Conservation (phyloP, 2,888 invertebrate genomes). For the Plagodis pulveraria region DNA sequence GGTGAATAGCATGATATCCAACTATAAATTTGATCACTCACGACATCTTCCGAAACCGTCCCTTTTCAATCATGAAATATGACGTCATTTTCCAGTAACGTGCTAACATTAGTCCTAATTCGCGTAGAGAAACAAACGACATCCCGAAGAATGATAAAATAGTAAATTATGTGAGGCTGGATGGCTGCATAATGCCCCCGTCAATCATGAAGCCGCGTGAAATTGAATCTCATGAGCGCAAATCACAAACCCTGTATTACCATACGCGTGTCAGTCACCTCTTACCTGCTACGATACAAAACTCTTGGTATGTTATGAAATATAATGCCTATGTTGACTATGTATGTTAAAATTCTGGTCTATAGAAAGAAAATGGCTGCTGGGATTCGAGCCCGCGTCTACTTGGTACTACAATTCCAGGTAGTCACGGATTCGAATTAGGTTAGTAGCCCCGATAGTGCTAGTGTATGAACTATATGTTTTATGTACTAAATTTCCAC, state of each 20-base stretch:
- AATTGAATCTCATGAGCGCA: constrained; percentile 81
- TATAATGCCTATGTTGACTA: too few relatives aligned
- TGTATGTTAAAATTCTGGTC: too few relatives aligned
- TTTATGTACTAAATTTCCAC: too few relatives aligned
- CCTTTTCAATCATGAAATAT: constrained; percentile 10
- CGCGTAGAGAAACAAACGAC: constrained; percentile 47
- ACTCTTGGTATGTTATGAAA: too few relatives aligned
- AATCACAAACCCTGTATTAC: constrained; percentile 73
- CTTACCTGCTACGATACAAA: background rate
- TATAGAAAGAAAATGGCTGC: too few relatives aligned
- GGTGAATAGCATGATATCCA: too few relatives aligned
- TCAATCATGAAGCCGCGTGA: constrained; percentile 78
- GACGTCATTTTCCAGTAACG: constrained; percentile 17
- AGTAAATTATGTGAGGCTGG: constrained; percentile 69
- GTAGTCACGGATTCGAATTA: too few relatives aligned
- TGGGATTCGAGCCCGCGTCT: too few relatives aligned
- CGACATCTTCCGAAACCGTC: background rate
- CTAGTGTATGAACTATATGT: too few relatives aligned
- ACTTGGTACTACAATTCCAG: too few relatives aligned
- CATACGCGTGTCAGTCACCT: constrained; percentile 61
- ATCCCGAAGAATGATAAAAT: constrained; percentile 59
- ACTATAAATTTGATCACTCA: too few relatives aligned
- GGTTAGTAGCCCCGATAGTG: too few relatives aligned
- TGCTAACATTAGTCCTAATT: constrained; percentile 23
- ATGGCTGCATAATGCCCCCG: constrained; percentile 73